These are phyloP conservation scores for Erpornis zantholeuca DNA, from an alignment of 2,113 vertebrate species.

Conservation along the genomic window DNA sequence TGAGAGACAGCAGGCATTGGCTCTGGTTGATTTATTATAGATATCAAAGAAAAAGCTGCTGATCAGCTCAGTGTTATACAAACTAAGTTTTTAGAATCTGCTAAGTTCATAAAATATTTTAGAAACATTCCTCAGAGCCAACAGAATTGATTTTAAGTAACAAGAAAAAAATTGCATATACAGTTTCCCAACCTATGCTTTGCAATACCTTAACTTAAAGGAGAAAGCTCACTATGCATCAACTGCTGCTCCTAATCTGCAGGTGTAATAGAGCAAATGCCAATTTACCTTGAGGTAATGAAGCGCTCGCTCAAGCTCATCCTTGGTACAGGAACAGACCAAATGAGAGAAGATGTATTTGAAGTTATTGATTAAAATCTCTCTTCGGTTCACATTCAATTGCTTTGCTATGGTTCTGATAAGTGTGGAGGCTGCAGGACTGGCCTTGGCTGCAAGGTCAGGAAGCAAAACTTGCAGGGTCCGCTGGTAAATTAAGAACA, in stretches of 20 bases:
- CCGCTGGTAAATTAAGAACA: constrained; percentile 73
- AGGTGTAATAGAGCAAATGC: not conserved
- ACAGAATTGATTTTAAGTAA: not conserved
- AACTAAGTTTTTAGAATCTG: not conserved
- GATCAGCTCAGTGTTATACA: not conserved
- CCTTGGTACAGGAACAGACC: constrained; percentile 96
- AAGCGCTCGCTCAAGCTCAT: constrained; percentile 91
- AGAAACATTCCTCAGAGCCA: not conserved
- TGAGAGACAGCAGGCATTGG: not conserved
- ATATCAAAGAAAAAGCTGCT: not conserved
- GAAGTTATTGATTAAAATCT: constrained; percentile 98
- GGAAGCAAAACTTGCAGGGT: constrained; percentile 94
- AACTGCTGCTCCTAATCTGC: not conserved
- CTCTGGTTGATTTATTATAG: not conserved
- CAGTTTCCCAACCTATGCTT: not conserved
- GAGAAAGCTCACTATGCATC: not conserved
- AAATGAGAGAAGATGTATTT: constrained; percentile 98
- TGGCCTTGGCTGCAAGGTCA: constrained; percentile 95
- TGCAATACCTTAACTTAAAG: not conserved
- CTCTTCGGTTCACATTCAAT: constrained; percentile 90
- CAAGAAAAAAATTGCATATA: not conserved
- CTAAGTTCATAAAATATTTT: not conserved
- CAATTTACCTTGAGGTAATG: constrained; percentile 91
- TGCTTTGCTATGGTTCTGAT: constrained; percentile 96
- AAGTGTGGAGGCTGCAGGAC: constrained; percentile 86